phyloP scores from a whole-genome alignment of 2,888 invertebrate genomes.

The Iselma pallidipennis region DNA sequence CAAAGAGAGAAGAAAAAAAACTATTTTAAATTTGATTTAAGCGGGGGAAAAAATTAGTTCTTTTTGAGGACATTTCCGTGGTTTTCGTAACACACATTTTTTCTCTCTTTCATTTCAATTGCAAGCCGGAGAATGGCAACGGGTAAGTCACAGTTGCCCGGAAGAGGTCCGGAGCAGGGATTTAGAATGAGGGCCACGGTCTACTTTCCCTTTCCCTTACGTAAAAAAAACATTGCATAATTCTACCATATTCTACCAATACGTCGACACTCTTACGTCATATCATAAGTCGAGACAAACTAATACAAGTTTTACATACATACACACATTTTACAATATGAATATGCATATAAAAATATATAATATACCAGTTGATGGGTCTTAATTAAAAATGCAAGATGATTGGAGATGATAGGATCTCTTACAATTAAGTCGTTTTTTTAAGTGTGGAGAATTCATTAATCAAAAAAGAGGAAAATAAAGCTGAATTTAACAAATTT shows the following conservation, averaged over 20 bases:
- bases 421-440: conserved; percentile 8
- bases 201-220: conserved; percentile 54
- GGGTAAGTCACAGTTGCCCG: conserved; percentile 35
- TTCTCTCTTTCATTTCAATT: conserved; percentile 8
- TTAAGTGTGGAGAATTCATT: not conserved
- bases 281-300: not conserved
- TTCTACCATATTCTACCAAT: conserved; percentile 27
- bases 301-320: not conserved
- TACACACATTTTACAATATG: not conserved
- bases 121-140: not conserved
- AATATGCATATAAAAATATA: not conserved
- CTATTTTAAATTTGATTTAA: no score
- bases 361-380: not conserved
- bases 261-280: conserved; percentile 13
- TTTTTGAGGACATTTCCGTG: not conserved
- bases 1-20: no score
- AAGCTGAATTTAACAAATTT: not conserved
- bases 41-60: no score
- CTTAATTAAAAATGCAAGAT: not conserved
- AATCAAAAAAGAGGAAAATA: not conserved
- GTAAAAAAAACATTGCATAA: conserved; percentile 47
- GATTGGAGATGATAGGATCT: not conserved
- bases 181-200: conserved; percentile 51
- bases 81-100: conserved; percentile 13
- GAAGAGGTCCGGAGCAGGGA: conserved; percentile 41